These are phyloP conservation scores for Callionymus lyra DNA, from an alignment of 2,113 vertebrate genomes.

Conservation along the genomic window DNA sequence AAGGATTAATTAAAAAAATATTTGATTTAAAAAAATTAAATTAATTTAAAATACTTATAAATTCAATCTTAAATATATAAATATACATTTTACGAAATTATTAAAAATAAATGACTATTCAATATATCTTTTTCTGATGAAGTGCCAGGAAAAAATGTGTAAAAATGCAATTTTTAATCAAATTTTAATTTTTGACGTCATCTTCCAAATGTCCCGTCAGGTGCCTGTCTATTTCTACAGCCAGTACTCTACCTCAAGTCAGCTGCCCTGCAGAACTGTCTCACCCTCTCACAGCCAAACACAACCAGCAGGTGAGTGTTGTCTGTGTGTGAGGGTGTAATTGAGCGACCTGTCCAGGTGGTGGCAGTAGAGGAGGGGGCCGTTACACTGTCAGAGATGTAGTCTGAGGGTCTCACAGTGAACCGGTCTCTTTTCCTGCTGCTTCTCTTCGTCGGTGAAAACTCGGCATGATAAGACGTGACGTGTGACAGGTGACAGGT, in stretches of 20 bases:
- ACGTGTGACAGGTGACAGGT: no score
- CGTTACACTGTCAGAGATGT: constrained; percentile 99
- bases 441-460: constrained; percentile 51
- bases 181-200: no score
- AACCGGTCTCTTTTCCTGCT: constrained; percentile 97
- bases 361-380: constrained; percentile 83
- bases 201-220: no score
- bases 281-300: constrained; percentile 63
- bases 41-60: no score
- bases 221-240: constrained; percentile 82
- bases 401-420: constrained; percentile 97
- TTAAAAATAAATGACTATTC: no score
- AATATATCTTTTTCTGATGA: no score
- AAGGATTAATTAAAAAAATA: no score
- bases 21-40: no score
- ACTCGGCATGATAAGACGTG: not conserved
- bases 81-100: no score
- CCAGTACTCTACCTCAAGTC: constrained; percentile 89
- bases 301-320: constrained; percentile 75
- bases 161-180: no score
- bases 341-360: constrained; percentile 1
- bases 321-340: not conserved
- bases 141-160: no score
- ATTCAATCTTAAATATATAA: no score
- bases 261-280: constrained; percentile 76